phyloP scores from a whole-genome alignment of 1,140 invertebrate species.

The Sarcophaga bullata region DNA sequence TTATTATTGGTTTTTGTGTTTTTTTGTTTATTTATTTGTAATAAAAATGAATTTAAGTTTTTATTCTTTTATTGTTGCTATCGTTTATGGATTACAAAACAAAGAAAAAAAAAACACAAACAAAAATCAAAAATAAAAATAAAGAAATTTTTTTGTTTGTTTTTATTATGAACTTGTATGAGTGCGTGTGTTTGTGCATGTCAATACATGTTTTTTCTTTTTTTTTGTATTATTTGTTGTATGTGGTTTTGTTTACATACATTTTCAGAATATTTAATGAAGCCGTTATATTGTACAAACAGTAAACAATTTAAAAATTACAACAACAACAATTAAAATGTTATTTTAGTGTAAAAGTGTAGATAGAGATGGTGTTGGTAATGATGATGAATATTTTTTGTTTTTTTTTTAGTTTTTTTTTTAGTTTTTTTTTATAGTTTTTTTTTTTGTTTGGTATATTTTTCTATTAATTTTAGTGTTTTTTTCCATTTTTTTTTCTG shows the following conservation, averaged over 20 bases:
- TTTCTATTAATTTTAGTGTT: no score
- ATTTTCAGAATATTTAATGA: slow-evolving; percentile 15
- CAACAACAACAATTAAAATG: not conserved
- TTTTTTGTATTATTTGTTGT: not conserved
- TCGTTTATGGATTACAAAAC: no score
- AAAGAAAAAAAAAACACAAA: no score
- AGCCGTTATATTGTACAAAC: slow-evolving; percentile 15
- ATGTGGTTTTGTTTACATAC: slow-evolving; percentile 18
- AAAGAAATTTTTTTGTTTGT: not conserved
- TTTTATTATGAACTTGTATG: not conserved
- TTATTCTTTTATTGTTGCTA: no score
- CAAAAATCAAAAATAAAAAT: no score
- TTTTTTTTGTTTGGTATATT: no score
- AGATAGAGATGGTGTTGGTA: not conserved
- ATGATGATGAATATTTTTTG: slow-evolving; percentile 9
- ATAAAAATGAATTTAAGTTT: no score
- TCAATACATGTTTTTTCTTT: not conserved
- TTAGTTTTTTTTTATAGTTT: not conserved
- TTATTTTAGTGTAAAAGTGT: slow-evolving; percentile 24
- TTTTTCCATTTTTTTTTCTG: not conserved
- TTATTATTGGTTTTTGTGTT: no score
- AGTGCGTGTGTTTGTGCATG: not conserved
- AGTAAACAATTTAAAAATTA: not conserved
- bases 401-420: not conserved
- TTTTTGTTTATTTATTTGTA: no score